Evolutionary conservation across 1,140 invertebrate genomes (phyloP).

Genomic region (Augochlora pura): DNA sequence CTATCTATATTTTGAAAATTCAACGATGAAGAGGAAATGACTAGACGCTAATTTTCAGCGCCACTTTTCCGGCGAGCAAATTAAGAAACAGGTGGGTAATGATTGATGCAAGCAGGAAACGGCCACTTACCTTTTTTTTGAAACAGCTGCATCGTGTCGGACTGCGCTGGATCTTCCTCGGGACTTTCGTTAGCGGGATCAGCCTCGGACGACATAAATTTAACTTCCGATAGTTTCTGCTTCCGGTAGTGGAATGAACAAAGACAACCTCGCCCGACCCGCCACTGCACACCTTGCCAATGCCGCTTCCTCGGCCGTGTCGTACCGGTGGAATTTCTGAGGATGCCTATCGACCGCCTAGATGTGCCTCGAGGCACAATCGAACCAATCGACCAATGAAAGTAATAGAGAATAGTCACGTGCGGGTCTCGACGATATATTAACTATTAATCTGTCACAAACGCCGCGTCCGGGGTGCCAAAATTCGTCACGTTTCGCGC

Average conservation of each 20-base stretch:
- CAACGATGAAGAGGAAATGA: too few species aligned
- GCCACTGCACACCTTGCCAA: conserved; percentile 30
- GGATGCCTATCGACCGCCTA: conserved; percentile 59
- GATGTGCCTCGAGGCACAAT: conserved; percentile 37
- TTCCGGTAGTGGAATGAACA: conserved; percentile 1
- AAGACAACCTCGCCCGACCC: conserved; percentile 26
- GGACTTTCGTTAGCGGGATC: neutral
- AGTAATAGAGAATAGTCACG: conserved; percentile 62
- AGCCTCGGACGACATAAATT: conserved; percentile 20
- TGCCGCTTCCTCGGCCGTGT: conserved; percentile 3
- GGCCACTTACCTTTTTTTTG: conserved; percentile 13
- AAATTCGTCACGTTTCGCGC: too few species aligned
- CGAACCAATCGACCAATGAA: conserved; percentile 60
- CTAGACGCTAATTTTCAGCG: too few species aligned
- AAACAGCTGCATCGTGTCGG: neutral
- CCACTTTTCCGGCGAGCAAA: too few species aligned
- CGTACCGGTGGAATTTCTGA: conserved; percentile 48
- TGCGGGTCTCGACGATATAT: conserved; percentile 50
- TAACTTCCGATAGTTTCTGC: neutral
- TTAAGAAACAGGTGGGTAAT: too few species aligned
- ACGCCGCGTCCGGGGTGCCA: neutral
- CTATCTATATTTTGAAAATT: too few species aligned
- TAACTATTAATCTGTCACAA: conserved; percentile 37
- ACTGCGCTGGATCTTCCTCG: too few species aligned
- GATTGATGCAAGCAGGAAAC: neutral